Evolutionary conservation across 2,797 vertebrate genomes (phyloP), one percentile per base, ranked within the genome.

Genomic region (Cryptoblepharus egeriae): DNA sequence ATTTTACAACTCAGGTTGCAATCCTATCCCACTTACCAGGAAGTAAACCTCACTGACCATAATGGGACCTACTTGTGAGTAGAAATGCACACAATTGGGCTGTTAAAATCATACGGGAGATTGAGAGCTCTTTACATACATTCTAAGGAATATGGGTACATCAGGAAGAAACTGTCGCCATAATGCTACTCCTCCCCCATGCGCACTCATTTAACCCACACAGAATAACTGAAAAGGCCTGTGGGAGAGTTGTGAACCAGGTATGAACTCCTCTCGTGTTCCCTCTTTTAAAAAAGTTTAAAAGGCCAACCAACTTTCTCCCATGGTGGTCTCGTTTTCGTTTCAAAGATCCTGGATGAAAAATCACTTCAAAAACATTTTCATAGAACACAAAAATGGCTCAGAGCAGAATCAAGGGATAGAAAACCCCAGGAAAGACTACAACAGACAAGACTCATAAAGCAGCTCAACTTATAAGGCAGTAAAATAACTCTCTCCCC

Each of bases 331-430:
- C 49, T 77, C 52, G 52, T 28, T 22, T 30, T 79, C 45, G 22
- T 32, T 26, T 61, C 57, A 45, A 45, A 24, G 22, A 2, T 57
- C 32, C 32, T 2, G 52, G 2, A 52, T 22, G 3, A 30, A 57
- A 35, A 24, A 9, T 24, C 45, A 65, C 39, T 57, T 20, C 26
- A 13, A 75, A 75, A 75, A 52, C 32, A 22, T 30, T 55, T 52
- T 78, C 64, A 55, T 64, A 24, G 8, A 69, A 76, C 85, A 89
- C 91, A 91, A 91, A 92, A 92, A n/a, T 10, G 28, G 5, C 39
- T 70, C 70, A 49, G 45, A 72, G 42, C 45, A 52, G 70, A 45
- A 45, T 3, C 39, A 16, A 39, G 39, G 63, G 4, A 20, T 35
- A 85, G 70, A 79, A 87, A 90, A 57, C 63, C n/a, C 32, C n/a